Evolutionary conservation across 1,140 invertebrate species (phyloP).

Genomic region (Bombus ignitus): DNA sequence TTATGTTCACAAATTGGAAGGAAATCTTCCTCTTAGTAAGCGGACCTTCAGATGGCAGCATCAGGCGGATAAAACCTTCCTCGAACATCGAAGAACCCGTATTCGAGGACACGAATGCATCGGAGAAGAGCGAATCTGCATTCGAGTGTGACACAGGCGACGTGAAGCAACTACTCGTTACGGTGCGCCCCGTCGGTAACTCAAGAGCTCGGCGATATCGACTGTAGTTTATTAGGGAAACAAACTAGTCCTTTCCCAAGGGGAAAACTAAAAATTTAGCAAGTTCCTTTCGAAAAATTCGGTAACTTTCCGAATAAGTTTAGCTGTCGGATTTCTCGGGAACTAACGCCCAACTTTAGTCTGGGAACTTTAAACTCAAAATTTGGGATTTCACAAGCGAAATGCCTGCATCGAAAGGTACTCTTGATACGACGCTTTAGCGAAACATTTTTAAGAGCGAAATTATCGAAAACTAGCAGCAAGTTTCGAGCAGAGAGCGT

Average conservation of each 20-base stretch:
- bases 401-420: no score
- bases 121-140: conserved; percentile 40
- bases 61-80: conserved; percentile 63
- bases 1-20: no score
- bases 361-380: no score
- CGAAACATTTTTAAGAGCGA: no score
- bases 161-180: conserved; percentile 62
- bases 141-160: conserved; percentile 69
- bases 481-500: no score
- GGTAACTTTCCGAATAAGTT: no score
- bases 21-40: neutral
- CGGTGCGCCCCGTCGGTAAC: conserved; percentile 71
- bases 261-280: neutral
- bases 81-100: neutral
- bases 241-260: neutral
- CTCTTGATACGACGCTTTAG: no score
- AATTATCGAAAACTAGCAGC: no score
- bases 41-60: conserved; percentile 74
- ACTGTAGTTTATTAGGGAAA: conserved; percentile 37
- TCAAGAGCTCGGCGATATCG: conserved; percentile 48
- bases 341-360: no score
- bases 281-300: neutral
- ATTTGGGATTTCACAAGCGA: no score
- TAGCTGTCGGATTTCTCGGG: no score
- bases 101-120: neutral